Evolutionary conservation across 1,140 invertebrate species (phyloP).

Genomic region (Lethocerus indicus): DNA sequence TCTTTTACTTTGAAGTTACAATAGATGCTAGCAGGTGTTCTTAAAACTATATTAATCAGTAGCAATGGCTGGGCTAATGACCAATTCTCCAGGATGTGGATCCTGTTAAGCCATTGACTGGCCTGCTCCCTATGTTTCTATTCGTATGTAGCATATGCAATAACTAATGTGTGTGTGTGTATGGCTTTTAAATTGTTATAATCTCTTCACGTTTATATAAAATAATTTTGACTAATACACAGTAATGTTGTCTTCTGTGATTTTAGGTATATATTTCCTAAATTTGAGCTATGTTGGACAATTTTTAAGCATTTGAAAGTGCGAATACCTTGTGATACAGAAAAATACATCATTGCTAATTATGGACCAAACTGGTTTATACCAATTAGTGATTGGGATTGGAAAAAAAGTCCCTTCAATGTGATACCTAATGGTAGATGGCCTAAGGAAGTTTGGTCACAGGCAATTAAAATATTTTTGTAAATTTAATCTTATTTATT

Average conservation of each 20-base stretch:
- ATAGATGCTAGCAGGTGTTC: not conserved
- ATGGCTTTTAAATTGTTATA: no score
- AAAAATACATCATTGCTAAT: conserved; percentile 35
- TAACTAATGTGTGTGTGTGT: no score
- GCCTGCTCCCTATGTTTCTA: not conserved
- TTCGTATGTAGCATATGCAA: not conserved
- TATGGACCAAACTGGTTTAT: conserved; percentile 35
- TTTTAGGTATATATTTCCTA: conserved; percentile 35
- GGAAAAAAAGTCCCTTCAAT: conserved; percentile 38
- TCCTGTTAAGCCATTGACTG: not conserved
- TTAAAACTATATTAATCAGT: not conserved
- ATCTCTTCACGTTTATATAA: no score
- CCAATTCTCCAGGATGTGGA: not conserved
- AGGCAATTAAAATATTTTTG: no score
- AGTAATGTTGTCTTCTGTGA: no score
- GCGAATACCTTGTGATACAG: conserved; percentile 35
- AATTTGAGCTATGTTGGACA: conserved; percentile 38
- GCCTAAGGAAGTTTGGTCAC: no score
- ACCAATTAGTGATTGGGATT: conserved; percentile 35
- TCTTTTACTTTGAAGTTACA: not conserved
- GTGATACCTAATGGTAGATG: conserved; percentile 35
- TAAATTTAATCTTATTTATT: no score
- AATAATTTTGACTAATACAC: no score
- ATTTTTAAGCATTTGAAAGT: conserved; percentile 33
- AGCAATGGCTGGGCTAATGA: not conserved